phyloP scores from a whole-genome alignment of 2,113 vertebrate genomes.

The Podarcis cretensis region DNA sequence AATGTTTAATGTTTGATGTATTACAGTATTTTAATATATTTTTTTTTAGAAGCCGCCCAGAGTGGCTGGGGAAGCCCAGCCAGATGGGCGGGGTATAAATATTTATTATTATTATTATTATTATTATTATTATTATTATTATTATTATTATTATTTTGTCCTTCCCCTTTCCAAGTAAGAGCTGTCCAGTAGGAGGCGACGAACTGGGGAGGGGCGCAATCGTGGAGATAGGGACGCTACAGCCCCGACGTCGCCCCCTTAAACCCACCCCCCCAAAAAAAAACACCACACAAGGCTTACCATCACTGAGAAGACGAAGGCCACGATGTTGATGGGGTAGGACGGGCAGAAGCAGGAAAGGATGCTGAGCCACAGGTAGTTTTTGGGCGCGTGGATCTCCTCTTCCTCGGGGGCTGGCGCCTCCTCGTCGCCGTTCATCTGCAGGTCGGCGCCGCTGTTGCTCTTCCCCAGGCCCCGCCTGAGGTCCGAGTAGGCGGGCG shows the following conservation, averaged over 20 bases:
- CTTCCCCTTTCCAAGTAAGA: too few species aligned
- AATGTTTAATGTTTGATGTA: too few species aligned
- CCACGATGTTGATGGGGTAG: slow-evolving; percentile 85
- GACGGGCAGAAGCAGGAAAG: slow-evolving; percentile 84
- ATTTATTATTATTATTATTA: too few species aligned
- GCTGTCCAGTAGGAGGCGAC: background rate
- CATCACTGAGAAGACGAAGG: slow-evolving; percentile 82
- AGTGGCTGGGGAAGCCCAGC: too few species aligned
- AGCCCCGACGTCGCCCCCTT: background rate
- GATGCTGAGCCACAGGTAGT: slow-evolving; percentile 81
- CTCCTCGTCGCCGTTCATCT: slow-evolving; percentile 66
- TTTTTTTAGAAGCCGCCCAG: too few species aligned
- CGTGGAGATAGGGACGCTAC: background rate
- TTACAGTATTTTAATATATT: too few species aligned
- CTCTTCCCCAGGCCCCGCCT: slow-evolving; percentile 52
- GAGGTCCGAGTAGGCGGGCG: slow-evolving; percentile 1
- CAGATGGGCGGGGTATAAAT: too few species aligned
- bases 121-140: too few species aligned
- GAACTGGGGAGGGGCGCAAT: too few species aligned
- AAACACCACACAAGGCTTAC: slow-evolving; percentile 64
- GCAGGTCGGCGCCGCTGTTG: slow-evolving; percentile 55
- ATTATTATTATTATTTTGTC: too few species aligned
- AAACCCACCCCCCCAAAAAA: background rate
- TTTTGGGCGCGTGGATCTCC: slow-evolving; percentile 66
- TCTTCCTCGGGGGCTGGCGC: slow-evolving; percentile 60